phyloP scores from a whole-genome alignment of 2,888 invertebrate species.

The Agrypnus murinus region DNA sequence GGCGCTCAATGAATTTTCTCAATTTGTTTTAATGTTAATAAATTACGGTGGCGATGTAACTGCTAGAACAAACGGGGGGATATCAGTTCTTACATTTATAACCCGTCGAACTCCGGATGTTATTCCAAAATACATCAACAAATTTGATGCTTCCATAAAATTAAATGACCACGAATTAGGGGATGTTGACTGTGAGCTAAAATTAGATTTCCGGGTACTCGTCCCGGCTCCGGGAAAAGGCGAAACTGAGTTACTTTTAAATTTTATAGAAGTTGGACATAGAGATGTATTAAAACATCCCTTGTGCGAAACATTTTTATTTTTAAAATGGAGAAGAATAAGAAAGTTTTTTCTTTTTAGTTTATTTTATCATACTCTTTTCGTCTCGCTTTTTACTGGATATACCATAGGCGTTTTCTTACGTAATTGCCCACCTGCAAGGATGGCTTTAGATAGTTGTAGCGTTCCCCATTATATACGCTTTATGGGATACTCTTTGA shows the following conservation, averaged over 20 bases:
- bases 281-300: slow-evolving; percentile 88
- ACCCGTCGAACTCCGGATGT: slow-evolving; percentile 90
- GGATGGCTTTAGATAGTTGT: slow-evolving; percentile 55
- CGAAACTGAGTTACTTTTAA: slow-evolving; percentile 81
- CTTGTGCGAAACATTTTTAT: slow-evolving; percentile 88
- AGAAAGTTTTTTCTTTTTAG: slow-evolving; percentile 88
- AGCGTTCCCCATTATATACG: slow-evolving; percentile 59
- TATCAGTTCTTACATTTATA: slow-evolving; percentile 87
- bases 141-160: slow-evolving; percentile 84
- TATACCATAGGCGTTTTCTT: slow-evolving; percentile 80
- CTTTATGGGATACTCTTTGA: slow-evolving; percentile 75
- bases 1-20: slow-evolving; percentile 87
- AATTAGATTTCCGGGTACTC: slow-evolving; percentile 78
- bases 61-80: slow-evolving; percentile 85
- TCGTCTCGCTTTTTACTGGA: slow-evolving; percentile 83
- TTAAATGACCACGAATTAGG: slow-evolving; percentile 89
- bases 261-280: slow-evolving; percentile 87
- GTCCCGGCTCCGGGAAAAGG: slow-evolving; percentile 78
- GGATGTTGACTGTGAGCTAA: slow-evolving; percentile 89
- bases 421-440: slow-evolving; percentile 69
- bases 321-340: slow-evolving; percentile 88
- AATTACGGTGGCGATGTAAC: slow-evolving; percentile 89
- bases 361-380: slow-evolving; percentile 84
- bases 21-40: slow-evolving; percentile 82
- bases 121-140: slow-evolving; percentile 76